Evolutionary conservation across 2,113 vertebrate genomes (phyloP).

Genomic region (Cheirogaleus medius): DNA sequence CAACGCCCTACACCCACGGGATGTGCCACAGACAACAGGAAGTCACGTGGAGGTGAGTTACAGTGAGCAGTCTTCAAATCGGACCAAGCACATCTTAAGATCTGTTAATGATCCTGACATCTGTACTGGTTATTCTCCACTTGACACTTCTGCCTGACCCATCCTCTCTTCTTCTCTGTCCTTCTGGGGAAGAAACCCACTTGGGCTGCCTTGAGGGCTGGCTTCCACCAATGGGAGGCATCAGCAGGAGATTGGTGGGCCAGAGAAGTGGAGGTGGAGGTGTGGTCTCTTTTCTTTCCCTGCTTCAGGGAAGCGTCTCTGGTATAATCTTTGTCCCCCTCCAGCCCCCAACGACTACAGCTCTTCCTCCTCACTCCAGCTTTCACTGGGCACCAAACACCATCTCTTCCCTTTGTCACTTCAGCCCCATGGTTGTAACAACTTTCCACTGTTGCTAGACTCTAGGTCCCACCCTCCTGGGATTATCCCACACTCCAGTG

Average conservation of each 20-base stretch:
- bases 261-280: too few species aligned
- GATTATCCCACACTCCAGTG: not conserved
- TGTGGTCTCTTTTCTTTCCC: not conserved
- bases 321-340: too few species aligned
- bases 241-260: not conserved
- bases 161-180: not conserved
- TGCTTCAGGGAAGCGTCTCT: not conserved
- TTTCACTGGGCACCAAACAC: not conserved
- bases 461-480: not conserved
- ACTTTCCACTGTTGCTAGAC: not conserved
- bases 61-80: not conserved
- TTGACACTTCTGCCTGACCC: not conserved
- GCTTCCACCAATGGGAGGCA: not conserved
- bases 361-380: not conserved
- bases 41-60: not conserved
- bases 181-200: not conserved
- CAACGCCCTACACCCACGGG: not conserved
- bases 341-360: too few species aligned
- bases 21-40: not conserved
- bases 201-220: not conserved
- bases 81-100: not conserved
- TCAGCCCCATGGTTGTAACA: not conserved
- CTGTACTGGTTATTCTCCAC: not conserved
- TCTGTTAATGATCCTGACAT: not conserved
- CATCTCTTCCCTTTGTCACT: not conserved